These are phyloP conservation scores for Dasyurus viverrinus DNA, from an alignment of 2,113 vertebrate genomes.

Conservation along the genomic window DNA sequence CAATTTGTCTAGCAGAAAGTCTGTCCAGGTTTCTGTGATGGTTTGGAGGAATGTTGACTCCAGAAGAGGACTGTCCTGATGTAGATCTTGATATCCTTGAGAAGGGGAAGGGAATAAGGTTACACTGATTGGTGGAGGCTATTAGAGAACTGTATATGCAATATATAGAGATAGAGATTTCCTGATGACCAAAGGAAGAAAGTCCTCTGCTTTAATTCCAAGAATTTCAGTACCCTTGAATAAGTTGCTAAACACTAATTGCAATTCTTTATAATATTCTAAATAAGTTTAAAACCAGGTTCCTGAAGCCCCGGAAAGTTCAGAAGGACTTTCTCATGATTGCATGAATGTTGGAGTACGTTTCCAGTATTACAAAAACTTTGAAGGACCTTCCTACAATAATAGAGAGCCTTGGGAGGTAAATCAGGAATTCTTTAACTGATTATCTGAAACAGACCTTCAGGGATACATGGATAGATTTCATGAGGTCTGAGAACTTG, in stretches of 20 bases:
- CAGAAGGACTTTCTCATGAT: background rate
- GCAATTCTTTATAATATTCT: background rate
- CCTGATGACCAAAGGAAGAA: background rate
- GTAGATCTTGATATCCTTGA: background rate
- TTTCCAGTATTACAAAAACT: background rate
- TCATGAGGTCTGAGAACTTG: background rate
- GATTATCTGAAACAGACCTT: background rate
- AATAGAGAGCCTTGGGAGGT: background rate
- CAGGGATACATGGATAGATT: background rate
- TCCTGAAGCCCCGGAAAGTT: background rate
- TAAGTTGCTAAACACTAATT: background rate
- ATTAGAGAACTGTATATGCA: background rate
- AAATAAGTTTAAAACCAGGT: background rate
- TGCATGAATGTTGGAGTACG: background rate
- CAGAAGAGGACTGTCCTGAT: background rate
- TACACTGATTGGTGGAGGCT: background rate
- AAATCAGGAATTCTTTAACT: background rate
- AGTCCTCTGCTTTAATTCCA: background rate
- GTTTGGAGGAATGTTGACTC: background rate
- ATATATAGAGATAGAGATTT: background rate
- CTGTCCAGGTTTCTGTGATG: background rate
- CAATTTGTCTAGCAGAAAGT: background rate
- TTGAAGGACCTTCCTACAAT: background rate
- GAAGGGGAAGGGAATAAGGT: background rate
- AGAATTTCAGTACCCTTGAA: background rate